A percentile compares a stretch with the other conserved stretches of the same genome.
phyloP scores from a whole-genome alignment of 1,140 invertebrate species.

The Onthophagus taurus region DNA sequence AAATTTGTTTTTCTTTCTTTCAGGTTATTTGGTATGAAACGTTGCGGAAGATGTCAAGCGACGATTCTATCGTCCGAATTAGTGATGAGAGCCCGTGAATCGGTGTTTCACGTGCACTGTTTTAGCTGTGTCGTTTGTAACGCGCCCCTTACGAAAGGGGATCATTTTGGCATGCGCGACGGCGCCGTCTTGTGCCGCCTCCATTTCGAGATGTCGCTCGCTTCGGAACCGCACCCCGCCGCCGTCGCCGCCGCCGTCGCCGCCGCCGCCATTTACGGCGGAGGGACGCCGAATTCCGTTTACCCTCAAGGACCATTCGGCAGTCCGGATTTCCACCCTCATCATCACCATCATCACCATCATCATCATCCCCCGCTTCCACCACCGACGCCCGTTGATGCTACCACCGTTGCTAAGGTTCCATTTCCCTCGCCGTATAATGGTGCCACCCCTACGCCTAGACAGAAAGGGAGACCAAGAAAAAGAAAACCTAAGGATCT shows the following conservation, averaged over 20 bases:
- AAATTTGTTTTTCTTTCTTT: slow-evolving; percentile 29
- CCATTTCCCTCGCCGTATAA: slow-evolving; percentile 72
- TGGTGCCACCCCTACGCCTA: slow-evolving; percentile 55
- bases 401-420: slow-evolving; percentile 41
- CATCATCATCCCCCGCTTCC: slow-evolving; percentile 34
- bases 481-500: slow-evolving; percentile 86
- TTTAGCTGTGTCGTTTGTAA: slow-evolving; percentile 91
- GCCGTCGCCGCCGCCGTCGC: slow-evolving; percentile 46
- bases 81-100: slow-evolving; percentile 87
- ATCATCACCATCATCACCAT: slow-evolving; percentile 25
- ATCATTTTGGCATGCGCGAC: slow-evolving; percentile 88
- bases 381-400: slow-evolving; percentile 33
- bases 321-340: slow-evolving; percentile 43
- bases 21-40: slow-evolving; percentile 73
- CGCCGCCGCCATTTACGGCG: slow-evolving; percentile 35
- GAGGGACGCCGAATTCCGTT: slow-evolving; percentile 34
- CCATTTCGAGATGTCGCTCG: slow-evolving; percentile 68
- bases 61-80: slow-evolving; percentile 88
- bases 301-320: slow-evolving; percentile 47
- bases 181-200: slow-evolving; percentile 59
- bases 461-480: slow-evolving; percentile 84
- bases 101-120: slow-evolving; percentile 91
- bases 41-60: slow-evolving; percentile 81
- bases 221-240: slow-evolving; percentile 43
- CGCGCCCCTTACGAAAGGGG: slow-evolving; percentile 73